phyloP scores from a whole-genome alignment of 1,140 invertebrate species.

The Pomacea maculata region DNA sequence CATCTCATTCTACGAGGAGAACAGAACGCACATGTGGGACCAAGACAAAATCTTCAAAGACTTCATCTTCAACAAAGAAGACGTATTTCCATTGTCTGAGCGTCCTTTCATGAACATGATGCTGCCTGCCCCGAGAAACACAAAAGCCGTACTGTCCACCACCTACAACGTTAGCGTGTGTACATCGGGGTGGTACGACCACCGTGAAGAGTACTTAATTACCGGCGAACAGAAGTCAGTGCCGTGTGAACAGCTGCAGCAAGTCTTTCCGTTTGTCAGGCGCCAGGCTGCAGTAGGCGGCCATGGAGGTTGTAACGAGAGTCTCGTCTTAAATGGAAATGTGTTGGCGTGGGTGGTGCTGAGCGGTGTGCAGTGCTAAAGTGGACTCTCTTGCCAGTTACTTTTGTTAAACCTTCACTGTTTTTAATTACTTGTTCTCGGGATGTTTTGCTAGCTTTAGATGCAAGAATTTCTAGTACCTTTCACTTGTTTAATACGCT shows the following conservation, averaged over 20 bases:
- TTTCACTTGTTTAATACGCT: no score
- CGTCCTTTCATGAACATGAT: conserved; percentile 29
- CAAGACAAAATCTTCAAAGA: not conserved
- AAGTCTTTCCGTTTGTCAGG: not conserved
- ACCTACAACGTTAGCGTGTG: conserved; percentile 19
- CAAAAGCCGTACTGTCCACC: not conserved
- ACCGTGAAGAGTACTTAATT: conserved; percentile 1
- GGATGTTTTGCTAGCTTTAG: not conserved
- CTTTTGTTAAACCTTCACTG: no score
- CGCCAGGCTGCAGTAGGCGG: no score
- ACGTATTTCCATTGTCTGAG: conserved; percentile 30
- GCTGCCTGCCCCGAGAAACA: conserved; percentile 32
- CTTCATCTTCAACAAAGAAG: conserved; percentile 14
- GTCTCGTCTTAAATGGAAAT: no score
- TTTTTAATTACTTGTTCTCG: no score
- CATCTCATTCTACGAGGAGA: conserved; percentile 33
- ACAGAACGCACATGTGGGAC: conserved; percentile 39
- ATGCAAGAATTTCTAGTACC: no score
- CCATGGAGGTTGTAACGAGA: no score
- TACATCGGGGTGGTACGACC: conserved; percentile 12
- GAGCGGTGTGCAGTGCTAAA: no score
- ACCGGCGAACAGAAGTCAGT: not conserved
- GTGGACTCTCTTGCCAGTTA: no score
- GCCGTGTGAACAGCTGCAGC: not conserved
- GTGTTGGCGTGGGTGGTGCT: no score